These are phyloP conservation scores for Xenus cinereus DNA, from an alignment of 2,113 vertebrate genomes.

Conservation along the genomic window DNA sequence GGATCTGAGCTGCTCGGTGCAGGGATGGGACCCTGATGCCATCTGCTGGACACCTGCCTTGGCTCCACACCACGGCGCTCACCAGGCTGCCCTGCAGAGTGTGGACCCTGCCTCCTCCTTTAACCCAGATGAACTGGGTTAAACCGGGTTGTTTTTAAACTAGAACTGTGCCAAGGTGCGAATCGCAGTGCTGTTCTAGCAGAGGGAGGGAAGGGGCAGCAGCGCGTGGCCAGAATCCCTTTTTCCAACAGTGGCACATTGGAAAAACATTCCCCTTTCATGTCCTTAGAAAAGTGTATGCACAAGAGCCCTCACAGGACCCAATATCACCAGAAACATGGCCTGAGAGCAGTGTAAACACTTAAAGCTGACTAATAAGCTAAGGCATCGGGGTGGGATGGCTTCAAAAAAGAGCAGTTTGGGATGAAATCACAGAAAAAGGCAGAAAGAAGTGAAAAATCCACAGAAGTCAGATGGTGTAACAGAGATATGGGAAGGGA, in stretches of 20 bases:
- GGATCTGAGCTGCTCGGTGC: neutral
- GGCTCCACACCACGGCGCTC: too few species aligned
- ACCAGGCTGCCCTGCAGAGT: too few species aligned
- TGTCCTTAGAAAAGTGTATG: fast-evolving
- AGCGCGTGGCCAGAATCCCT: neutral
- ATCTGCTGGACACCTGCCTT: conserved; percentile 10
- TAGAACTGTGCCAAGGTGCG: neutral
- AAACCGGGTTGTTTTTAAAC: neutral
- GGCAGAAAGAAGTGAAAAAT: neutral
- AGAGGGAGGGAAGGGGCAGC: neutral
- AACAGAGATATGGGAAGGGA: neutral
- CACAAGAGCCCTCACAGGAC: neutral
- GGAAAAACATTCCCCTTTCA: neutral
- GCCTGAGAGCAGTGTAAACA: fast-evolving
- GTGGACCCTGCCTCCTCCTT: neutral
- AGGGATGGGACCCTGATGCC: neutral
- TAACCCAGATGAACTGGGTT: neutral
- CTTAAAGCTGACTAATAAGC: neutral
- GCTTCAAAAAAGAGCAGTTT: neutral
- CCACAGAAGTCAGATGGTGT: neutral
- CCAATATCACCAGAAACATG: fast-evolving
- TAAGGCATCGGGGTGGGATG: fast-evolving
- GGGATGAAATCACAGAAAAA: neutral
- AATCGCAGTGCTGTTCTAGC: neutral
- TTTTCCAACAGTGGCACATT: neutral